A percentile compares a stretch with the other conserved stretches of the same genome.
Conservation (phyloP, 2,797 vertebrate genomes). For the Tokudaia tokunoshimensis region DNA sequence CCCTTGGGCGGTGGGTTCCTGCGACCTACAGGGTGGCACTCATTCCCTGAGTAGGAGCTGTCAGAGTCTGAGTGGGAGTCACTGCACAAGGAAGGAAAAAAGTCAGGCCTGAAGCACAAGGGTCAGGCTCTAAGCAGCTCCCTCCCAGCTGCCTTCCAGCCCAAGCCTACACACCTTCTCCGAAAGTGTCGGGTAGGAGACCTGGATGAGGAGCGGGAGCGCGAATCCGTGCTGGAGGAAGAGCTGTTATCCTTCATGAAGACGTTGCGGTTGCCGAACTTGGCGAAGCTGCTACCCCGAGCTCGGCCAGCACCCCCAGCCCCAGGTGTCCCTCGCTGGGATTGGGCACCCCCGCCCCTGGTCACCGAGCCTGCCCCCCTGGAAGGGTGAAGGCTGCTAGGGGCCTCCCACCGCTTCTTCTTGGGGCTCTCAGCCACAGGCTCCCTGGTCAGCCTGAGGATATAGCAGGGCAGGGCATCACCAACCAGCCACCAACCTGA, state of each 20-base stretch:
- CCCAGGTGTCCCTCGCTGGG: slow-evolving; percentile 83
- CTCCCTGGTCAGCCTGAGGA: slow-evolving; percentile 83
- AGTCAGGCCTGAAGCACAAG: background rate
- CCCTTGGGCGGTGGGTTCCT: slow-evolving; percentile 90
- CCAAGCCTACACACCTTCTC: slow-evolving; percentile 77
- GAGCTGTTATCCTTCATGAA: slow-evolving; percentile 95
- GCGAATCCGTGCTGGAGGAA: slow-evolving; percentile 93
- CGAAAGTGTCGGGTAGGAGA: slow-evolving; percentile 87
- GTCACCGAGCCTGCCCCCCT: slow-evolving; percentile 75
- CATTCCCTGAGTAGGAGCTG: slow-evolving; percentile 91
- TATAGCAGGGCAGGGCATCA: slow-evolving; percentile 49
- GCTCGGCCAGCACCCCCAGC: slow-evolving; percentile 86
- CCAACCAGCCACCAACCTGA: background rate
- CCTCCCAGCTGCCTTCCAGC: accelerated
- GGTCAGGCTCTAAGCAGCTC: accelerated
- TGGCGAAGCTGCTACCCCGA: slow-evolving; percentile 84
- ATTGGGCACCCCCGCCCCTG: slow-evolving; percentile 86
- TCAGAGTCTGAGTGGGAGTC: slow-evolving; percentile 95
- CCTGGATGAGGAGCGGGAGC: slow-evolving; percentile 92
- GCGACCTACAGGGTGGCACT: slow-evolving; percentile 92
- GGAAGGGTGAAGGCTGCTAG: slow-evolving; percentile 82
- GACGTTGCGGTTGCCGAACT: slow-evolving; percentile 94
- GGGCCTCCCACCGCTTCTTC: slow-evolving; percentile 87
- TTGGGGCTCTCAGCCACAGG: slow-evolving; percentile 85
- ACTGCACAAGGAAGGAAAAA: slow-evolving; percentile 80